A percentile compares a stretch with the other conserved stretches of the same genome.
phyloP scores from a whole-genome alignment of 2,888 invertebrate species.

The Metopia argyrocephala region DNA sequence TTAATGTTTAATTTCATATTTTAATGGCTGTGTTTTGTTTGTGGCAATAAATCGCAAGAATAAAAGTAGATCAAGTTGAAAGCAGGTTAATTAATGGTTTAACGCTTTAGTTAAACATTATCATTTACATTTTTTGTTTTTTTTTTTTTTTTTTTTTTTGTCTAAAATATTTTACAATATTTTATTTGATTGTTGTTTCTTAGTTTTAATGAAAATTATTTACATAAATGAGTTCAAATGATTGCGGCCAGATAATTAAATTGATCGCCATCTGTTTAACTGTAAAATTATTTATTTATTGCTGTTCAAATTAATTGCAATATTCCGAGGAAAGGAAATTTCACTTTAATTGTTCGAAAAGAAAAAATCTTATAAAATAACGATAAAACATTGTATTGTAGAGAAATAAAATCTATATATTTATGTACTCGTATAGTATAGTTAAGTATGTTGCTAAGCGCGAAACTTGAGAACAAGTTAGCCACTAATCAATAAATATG shows the following conservation, averaged over 20 bases:
- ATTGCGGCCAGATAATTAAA: constrained; percentile 7
- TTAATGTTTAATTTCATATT: constrained; percentile 56
- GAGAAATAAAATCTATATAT: too few relatives aligned
- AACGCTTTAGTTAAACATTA: constrained; percentile 40
- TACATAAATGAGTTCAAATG: constrained; percentile 1
- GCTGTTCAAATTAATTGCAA: too few relatives aligned
- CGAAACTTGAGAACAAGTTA: too few relatives aligned
- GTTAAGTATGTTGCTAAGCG: too few relatives aligned
- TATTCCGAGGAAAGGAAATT: too few relatives aligned
- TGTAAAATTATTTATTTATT: not conserved
- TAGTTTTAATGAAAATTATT: constrained; percentile 23
- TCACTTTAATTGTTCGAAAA: too few relatives aligned
- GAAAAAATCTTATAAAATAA: too few relatives aligned
- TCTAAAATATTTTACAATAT: constrained; percentile 1
- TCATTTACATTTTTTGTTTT: not conserved
- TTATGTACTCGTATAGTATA: too few relatives aligned
- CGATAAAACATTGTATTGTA: too few relatives aligned
- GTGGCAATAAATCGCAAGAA: constrained; percentile 41
- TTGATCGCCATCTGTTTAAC: constrained; percentile 16
- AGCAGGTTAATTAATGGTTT: constrained; percentile 59
- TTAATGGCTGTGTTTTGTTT: constrained; percentile 17
- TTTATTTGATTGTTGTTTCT: not conserved
- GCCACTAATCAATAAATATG: too few relatives aligned
- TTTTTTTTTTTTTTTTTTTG: not conserved
- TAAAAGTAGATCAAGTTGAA: constrained; percentile 58